Conservation (phyloP, 2,888 invertebrate genomes). For the Cylloceria caligata region DNA sequence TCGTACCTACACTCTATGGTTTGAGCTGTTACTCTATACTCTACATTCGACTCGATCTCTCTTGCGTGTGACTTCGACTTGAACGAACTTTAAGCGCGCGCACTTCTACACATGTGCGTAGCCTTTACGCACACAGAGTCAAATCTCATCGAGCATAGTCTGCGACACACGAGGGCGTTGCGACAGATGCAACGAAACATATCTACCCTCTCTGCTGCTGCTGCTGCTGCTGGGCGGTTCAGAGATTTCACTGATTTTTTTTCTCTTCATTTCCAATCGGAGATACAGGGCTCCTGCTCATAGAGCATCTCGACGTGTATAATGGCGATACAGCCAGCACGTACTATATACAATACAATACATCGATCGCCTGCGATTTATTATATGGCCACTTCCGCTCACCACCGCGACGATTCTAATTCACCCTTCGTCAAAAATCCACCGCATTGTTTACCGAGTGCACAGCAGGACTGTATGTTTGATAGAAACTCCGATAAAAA, state of each 20-base stretch:
- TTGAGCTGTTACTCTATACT: neutral
- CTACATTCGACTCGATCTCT: slow-evolving; percentile 50
- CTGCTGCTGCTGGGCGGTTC: slow-evolving; percentile 73
- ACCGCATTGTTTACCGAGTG: slow-evolving; percentile 38
- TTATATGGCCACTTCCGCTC: slow-evolving; percentile 61
- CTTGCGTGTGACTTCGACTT: slow-evolving; percentile 75
- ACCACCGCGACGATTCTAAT: slow-evolving; percentile 35
- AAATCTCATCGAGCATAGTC: slow-evolving; percentile 7
- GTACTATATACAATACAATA: slow-evolving; percentile 29
- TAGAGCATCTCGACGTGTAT: slow-evolving; percentile 43
- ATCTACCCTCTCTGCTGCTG: slow-evolving; percentile 77
- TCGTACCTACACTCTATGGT: neutral
- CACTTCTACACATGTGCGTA: slow-evolving; percentile 31
- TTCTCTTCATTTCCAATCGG: slow-evolving; percentile 65
- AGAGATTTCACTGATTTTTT: slow-evolving; percentile 80
- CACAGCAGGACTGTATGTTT: slow-evolving; percentile 13
- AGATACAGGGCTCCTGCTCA: slow-evolving; percentile 61
- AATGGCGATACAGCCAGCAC: slow-evolving; percentile 39
- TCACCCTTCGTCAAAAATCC: slow-evolving; percentile 39
- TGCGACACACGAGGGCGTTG: slow-evolving; percentile 80
- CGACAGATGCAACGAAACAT: slow-evolving; percentile 84
- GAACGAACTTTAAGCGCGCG: slow-evolving; percentile 47
- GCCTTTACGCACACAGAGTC: slow-evolving; percentile 37
- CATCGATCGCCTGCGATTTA: slow-evolving; percentile 60
- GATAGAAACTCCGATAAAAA: slow-evolving; percentile 17